Base-by-base conservation (phyloP, 2,888 invertebrate species). In the Sminthurinus aureus region DNA sequence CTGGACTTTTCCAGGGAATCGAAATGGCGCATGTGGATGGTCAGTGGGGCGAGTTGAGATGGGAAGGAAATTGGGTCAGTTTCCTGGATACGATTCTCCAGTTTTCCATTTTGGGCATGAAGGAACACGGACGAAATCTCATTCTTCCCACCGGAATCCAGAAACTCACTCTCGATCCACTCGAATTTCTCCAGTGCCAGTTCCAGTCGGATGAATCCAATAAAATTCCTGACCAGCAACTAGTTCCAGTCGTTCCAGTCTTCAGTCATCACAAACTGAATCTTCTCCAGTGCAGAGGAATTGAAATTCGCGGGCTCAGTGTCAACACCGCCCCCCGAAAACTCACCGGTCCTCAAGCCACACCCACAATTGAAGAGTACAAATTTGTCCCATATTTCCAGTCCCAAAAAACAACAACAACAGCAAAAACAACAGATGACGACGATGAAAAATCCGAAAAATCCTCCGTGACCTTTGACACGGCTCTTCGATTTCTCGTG, bases 1-100 rank as follows among this genome's bases (percentile, higher is more conserved):
- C 89, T 0, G 89, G 89, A 12, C 85, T 87, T 6, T 90, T 90
- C n/a, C 24, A 89, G 86, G 91, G 91, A 52, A 90, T 92, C 22
- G 51, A 88, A 1, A 87, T 88, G 26, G 89, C 90, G 3, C 89
- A 90, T 79, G 82, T 88, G 64, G 80, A 87, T 74, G 89, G 90
- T 38, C 88, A 89, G 0, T 84, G 86, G 20, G 91, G 91, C 12
- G 87, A 89, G 74, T 88, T 93, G 79, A 89, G 89, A 82, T 97
- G 96, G 96, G 92, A 93, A 78, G 94, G 94, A 89, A 95, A 96
- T 91, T 98, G 97, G 96, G 94, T 95, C 12, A 93, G 95, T 2
- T 96, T 96, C 90, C 93, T 98, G 91, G 97, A 98, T 91, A 94
- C 95, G 64, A 94, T 98, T 94, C 91, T 98, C 18, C 97, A 98